phyloP scores from a whole-genome alignment of 2,113 vertebrate genomes.

The Dicrurus megarhynchus region DNA sequence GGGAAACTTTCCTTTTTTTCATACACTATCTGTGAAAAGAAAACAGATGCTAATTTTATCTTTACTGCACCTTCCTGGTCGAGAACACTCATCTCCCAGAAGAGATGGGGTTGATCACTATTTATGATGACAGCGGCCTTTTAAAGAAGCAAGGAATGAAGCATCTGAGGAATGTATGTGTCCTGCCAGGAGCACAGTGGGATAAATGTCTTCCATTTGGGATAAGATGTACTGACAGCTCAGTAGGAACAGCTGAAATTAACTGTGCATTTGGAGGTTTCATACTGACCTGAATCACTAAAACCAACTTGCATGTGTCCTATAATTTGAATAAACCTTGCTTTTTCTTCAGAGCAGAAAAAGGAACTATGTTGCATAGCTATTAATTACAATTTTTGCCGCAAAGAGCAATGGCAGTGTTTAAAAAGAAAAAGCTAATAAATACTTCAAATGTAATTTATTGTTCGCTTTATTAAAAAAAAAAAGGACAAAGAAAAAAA shows the following conservation, averaged over 20 bases:
- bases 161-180: background rate
- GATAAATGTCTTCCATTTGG: conserved; percentile 18
- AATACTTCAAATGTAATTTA: background rate
- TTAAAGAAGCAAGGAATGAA: conserved; percentile 3
- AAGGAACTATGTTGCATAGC: background rate
- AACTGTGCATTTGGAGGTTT: background rate
- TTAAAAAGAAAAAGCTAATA: background rate
- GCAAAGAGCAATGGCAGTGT: background rate
- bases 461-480: background rate
- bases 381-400: background rate
- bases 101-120: background rate
- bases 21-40: background rate
- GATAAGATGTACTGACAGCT: background rate
- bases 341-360: background rate
- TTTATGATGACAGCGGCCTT: background rate
- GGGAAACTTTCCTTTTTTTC: background rate
- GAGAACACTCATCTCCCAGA: background rate
- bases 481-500: background rate
- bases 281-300: background rate
- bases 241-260: conserved; percentile 10
- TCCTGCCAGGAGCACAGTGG: conserved; percentile 18
- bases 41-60: background rate
- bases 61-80: background rate
- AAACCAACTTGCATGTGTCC: background rate
- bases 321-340: background rate